Evolutionary conservation across 2,113 vertebrate genomes (phyloP), one percentile per base, ranked within the genome.

Genomic region (Albula goreensis): DNA sequence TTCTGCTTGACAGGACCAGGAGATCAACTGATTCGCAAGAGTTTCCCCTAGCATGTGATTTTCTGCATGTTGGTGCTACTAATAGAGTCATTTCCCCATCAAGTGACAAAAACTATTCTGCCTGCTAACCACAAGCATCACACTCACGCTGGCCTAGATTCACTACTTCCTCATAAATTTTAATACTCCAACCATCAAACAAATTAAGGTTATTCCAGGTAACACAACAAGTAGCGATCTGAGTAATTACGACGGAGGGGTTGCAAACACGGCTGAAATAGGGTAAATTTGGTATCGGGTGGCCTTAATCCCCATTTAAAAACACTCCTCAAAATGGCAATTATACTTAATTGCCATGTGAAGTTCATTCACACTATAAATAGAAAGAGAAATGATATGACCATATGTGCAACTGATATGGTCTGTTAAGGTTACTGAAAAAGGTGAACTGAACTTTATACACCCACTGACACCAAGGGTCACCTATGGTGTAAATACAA

Each of bases 281-380:
- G 22, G 70, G n/a, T 74, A 31, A 31, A 31, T n/a, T 66, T 22
- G 0, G 53, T n/a, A 48, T 60, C 51, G 6, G 19, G 52, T 70
- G 7, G 85, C 74, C 52, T 88, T 79, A 88, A 53, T 66, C 80
- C 63, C 60, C 49, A 82, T 86, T 60, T 63, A 85, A 87, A 87
- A 52, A 50, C 19, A 50, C 84, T 56, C 80, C 78, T 85, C 85
- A 87, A 60, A 77, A 80, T 50, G 56, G 81, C 22, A 13, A 80
- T 85, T 50, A n/a, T 50, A 49, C 80, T n/a, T 48, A 83, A 85
- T 88, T 88, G 77, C 84, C 81, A 74, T 7, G 70, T 31, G n/a
- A 31, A 10, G 70, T 31, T 31, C 22, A 74, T 10, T n/a, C 70
- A 9, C 25, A n/a, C 12, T 79, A 49, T 57, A 66, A 31, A 5